Conservation (phyloP, 1,140 invertebrate genomes). For the Drosophila suzukii region DNA sequence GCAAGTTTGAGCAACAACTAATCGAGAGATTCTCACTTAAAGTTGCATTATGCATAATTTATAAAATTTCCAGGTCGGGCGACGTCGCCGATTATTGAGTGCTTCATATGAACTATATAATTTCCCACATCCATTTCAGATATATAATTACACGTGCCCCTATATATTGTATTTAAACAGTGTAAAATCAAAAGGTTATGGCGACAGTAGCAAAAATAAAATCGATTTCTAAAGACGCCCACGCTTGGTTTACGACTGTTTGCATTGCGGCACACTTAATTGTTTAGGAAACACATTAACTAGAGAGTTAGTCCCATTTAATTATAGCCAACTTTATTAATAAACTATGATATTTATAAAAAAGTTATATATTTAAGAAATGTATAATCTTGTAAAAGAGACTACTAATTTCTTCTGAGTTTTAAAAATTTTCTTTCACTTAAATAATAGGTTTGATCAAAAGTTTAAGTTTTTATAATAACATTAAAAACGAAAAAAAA, state of each 20-base stretch:
- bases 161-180: conserved; percentile 24
- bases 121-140: conserved; percentile 53
- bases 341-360: too few species aligned
- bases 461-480: too few species aligned
- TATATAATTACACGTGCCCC: conserved; percentile 21
- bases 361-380: too few species aligned
- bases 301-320: background rate
- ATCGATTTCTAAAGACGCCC: background rate
- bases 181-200: conserved; percentile 25
- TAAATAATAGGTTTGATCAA: too few species aligned
- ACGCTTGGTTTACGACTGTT: background rate
- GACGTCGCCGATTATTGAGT: conserved; percentile 40
- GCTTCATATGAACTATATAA: conserved; percentile 37
- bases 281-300: background rate
- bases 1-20: conserved; percentile 27
- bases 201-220: conserved; percentile 20
- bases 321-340: background rate
- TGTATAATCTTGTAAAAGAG: too few species aligned
- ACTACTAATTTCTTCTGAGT: too few species aligned
- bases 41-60: conserved; percentile 27
- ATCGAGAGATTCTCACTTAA: conserved; percentile 8
- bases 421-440: too few species aligned
- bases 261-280: background rate
- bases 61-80: conserved; percentile 46
- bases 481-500: too few species aligned